phyloP scores from a whole-genome alignment of 1,140 invertebrate species.

The Pogonomyrmex californicus region DNA sequence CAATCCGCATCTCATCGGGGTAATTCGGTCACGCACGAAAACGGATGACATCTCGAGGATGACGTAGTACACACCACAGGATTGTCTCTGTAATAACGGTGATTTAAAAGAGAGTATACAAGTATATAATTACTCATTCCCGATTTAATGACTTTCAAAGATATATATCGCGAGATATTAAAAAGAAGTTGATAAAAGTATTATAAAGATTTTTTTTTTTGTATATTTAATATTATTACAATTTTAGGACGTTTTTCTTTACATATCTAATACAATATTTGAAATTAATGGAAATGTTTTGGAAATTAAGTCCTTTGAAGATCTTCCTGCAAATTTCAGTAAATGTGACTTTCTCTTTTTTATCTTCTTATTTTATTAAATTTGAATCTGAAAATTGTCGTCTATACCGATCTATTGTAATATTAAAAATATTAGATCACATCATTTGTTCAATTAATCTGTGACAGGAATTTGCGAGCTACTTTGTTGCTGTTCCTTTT shows the following conservation, averaged over 20 bases:
- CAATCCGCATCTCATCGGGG: slow-evolving; percentile 52
- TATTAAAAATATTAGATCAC: slow-evolving; percentile 1
- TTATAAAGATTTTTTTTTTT: not conserved
- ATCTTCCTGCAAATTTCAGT: not conserved
- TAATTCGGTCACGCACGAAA: slow-evolving; percentile 39
- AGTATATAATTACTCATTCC: not conserved
- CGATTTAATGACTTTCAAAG: not conserved
- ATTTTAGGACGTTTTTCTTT: not conserved
- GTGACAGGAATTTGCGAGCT: not conserved
- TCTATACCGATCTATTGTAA: not conserved
- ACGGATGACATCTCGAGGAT: slow-evolving; percentile 21
- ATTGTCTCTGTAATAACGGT: slow-evolving; percentile 12
- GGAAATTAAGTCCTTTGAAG: not conserved
- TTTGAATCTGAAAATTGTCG: not conserved
- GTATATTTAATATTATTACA: not conserved
- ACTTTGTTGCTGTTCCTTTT: not conserved
- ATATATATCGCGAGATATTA: not conserved
- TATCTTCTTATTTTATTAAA: not conserved
- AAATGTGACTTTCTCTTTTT: not conserved
- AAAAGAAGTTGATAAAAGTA: not conserved
- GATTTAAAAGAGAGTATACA: slow-evolving; percentile 21
- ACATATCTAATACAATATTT: not conserved
- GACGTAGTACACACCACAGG: not conserved
- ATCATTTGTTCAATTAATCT: not conserved
- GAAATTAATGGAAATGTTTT: not conserved